Evolutionary conservation across 2,888 invertebrate species (phyloP).

Genomic region (Cephalotes varians): DNA sequence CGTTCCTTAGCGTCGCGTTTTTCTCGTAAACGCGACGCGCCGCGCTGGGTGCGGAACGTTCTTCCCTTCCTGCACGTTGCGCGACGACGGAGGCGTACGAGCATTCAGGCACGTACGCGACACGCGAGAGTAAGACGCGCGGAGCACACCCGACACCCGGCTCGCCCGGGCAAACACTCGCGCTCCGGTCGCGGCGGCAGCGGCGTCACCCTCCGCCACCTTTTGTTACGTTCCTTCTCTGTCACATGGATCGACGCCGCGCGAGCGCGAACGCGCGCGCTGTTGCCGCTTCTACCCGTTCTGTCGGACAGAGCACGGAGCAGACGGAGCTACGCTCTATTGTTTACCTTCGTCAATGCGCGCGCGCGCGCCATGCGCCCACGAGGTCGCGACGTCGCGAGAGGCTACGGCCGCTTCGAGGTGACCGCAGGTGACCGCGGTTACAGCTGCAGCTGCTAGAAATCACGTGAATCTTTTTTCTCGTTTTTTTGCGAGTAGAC

Average conservation of each 20-base stretch:
- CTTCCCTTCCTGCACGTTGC: neutral
- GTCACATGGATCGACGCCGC: conserved; percentile 83
- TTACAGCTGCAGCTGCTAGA: neutral
- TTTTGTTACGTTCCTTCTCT: conserved; percentile 85
- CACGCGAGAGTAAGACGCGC: conserved; percentile 64
- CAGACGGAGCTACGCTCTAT: conserved; percentile 69
- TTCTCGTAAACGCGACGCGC: neutral
- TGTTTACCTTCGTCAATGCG: conserved; percentile 76
- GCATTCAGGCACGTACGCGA: conserved; percentile 59
- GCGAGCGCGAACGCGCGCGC: conserved; percentile 59
- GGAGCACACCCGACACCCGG: conserved; percentile 81
- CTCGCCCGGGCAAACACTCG: conserved; percentile 84
- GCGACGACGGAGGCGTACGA: conserved; percentile 65
- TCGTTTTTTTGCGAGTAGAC: neutral
- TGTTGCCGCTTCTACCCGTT: conserved; percentile 78
- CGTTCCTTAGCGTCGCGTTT: neutral
- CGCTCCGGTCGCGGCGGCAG: conserved; percentile 81
- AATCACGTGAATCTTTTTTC: neutral
- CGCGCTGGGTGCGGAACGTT: neutral
- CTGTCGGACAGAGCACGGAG: conserved; percentile 23
- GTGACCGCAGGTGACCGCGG: neutral
- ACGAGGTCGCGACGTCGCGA: conserved; percentile 9
- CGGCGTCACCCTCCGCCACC: conserved; percentile 84
- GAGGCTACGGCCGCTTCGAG: neutral
- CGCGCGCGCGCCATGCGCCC: conserved; percentile 66